These are phyloP conservation scores for Gymnorhina tibicen DNA, from an alignment of 2,113 vertebrate species.

Conservation along the genomic window DNA sequence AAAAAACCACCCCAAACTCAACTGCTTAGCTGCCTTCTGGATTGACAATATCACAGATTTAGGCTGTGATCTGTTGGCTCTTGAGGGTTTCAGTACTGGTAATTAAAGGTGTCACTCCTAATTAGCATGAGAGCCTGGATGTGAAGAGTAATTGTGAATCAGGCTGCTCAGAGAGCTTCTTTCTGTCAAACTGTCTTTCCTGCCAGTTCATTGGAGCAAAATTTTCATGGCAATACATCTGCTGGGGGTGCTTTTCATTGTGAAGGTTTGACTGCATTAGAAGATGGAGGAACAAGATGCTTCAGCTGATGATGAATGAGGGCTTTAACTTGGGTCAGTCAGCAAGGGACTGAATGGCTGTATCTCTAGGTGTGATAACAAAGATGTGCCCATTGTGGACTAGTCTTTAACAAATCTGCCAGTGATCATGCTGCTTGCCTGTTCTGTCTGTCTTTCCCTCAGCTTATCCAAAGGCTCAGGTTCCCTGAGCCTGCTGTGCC, in stretches of 20 bases:
- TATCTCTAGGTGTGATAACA: not conserved
- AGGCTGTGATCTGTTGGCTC: conserved; percentile 53
- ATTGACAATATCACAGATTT: conserved; percentile 42
- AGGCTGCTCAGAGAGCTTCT: not conserved
- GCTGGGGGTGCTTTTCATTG: not conserved
- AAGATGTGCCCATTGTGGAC: not conserved
- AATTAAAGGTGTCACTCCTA: conserved; percentile 50
- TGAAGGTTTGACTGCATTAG: not conserved
- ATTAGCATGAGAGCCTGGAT: conserved; percentile 1
- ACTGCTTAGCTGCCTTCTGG: not conserved
- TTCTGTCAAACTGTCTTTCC: not conserved
- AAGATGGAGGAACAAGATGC: not conserved
- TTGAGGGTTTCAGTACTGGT: conserved; percentile 53
- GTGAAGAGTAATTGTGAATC: not conserved
- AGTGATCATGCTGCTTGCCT: not conserved
- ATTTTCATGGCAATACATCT: not conserved
- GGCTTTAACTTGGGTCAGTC: not conserved
- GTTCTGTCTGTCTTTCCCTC: not conserved
- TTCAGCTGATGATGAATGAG: not conserved
- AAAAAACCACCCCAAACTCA: not conserved
- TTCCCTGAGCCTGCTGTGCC: not conserved
- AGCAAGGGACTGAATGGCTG: not conserved
- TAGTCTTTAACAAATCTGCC: not conserved
- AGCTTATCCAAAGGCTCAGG: not conserved
- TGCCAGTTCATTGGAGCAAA: not conserved